Evolutionary conservation across 2,888 invertebrate genomes (phyloP).

Genomic region (Hyalella azteca): DNA sequence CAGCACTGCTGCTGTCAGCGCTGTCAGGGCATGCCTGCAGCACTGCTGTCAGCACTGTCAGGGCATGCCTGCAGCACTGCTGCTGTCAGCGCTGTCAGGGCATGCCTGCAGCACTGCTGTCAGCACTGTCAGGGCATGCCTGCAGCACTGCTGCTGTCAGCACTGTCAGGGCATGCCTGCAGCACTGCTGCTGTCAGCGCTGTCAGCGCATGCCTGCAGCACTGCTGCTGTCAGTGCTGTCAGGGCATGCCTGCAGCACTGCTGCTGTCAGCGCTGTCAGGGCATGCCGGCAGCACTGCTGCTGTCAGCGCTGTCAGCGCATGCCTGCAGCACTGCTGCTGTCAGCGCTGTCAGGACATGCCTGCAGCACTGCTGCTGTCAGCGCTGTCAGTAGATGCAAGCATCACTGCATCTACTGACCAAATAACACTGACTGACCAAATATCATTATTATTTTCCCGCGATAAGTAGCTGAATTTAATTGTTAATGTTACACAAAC

Average conservation of each 20-base stretch:
- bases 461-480: too few relatives aligned
- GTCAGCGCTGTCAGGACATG: neutral
- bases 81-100: slow-evolving; percentile 2
- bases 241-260: neutral
- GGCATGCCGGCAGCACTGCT: neutral
- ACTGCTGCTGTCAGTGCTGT: neutral
- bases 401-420: too few relatives aligned
- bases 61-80: neutral
- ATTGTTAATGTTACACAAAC: too few relatives aligned
- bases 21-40: neutral
- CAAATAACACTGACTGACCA: too few relatives aligned
- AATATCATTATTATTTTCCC: too few relatives aligned
- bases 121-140: neutral
- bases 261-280: neutral
- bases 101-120: neutral
- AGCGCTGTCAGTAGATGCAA: neutral
- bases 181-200: neutral
- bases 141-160: neutral
- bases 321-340: neutral
- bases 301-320: neutral
- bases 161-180: neutral
- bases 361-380: neutral
- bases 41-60: slow-evolving; percentile 2
- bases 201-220: neutral
- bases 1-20: too few relatives aligned